phyloP scores from a whole-genome alignment of 2,113 vertebrate genomes.

The Cyphomyrus plagiostoma region DNA sequence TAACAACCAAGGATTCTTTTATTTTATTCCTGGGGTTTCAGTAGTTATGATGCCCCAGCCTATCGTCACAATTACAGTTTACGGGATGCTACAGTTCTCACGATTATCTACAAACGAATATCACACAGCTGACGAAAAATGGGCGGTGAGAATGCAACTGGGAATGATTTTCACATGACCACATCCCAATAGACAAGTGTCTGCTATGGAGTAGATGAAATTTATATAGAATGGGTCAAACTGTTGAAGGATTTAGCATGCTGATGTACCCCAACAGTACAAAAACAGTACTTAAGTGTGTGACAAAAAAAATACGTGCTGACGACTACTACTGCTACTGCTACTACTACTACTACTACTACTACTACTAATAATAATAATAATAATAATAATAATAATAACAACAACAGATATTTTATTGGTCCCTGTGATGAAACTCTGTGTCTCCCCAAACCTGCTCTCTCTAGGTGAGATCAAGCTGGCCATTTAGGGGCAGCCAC shows the following conservation, averaged over 20 bases:
- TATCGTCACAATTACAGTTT: background rate
- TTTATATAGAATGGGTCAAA: background rate
- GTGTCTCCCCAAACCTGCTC: too few species aligned
- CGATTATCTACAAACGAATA: background rate
- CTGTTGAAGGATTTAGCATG: background rate
- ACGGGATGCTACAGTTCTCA: slow-evolving; percentile 5
- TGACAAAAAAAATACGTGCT: background rate
- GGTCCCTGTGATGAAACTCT: too few species aligned
- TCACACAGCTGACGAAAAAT: background rate
- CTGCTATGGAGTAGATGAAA: background rate
- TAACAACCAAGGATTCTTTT: background rate
- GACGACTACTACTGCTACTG: too few species aligned
- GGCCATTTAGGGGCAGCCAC: too few species aligned
- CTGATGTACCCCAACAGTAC: background rate
- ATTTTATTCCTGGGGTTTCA: background rate
- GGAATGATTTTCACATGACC: slow-evolving; percentile 12
- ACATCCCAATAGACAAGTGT: background rate
- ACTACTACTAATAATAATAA: too few species aligned
- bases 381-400: too few species aligned
- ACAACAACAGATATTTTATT: too few species aligned
- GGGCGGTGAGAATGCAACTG: background rate
- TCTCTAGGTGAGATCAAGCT: too few species aligned
- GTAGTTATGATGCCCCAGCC: background rate
- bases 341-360: too few species aligned
- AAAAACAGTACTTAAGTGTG: background rate